These are phyloP conservation scores for Caranx ignobilis DNA, from an alignment of 2,113 vertebrate genomes.

Conservation along the genomic window DNA sequence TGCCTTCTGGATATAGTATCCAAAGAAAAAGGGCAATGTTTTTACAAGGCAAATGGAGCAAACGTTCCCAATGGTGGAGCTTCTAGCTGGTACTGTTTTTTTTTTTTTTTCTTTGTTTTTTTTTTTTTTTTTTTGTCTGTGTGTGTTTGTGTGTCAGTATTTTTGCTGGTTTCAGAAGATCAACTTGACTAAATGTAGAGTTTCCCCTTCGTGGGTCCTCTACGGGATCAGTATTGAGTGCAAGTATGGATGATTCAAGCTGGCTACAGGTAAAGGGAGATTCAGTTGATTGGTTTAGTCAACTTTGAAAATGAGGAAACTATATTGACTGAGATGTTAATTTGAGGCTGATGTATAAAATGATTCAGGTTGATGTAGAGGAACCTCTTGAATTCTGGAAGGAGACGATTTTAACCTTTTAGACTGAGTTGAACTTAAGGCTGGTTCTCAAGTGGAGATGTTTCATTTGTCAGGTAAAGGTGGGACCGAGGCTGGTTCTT, in stretches of 20 bases:
- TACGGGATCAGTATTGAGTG: constrained; percentile 47
- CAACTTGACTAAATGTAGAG: constrained; percentile 55
- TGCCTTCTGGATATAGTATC: constrained; percentile 58
- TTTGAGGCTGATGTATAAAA: constrained; percentile 33
- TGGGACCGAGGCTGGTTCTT: constrained; percentile 62
- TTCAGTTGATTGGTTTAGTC: constrained; percentile 58
- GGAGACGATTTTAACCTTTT: constrained; percentile 47
- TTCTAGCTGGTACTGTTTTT: constrained; percentile 72
- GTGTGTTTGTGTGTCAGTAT: constrained; percentile 13
- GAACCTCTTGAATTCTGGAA: constrained; percentile 37
- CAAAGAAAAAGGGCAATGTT: constrained; percentile 48
- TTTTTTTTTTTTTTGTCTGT: constrained; percentile 22
- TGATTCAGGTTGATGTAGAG: constrained; percentile 29
- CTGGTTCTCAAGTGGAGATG: constrained; percentile 61
- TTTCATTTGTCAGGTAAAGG: constrained; percentile 51
- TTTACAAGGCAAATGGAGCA: constrained; percentile 72
- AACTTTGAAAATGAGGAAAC: constrained; percentile 27
- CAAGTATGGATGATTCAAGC: constrained; percentile 52
- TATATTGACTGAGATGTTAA: constrained; percentile 48
- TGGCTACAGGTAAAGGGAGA: constrained; percentile 51
- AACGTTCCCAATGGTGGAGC: constrained; percentile 70
- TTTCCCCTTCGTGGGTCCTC: constrained; percentile 41
- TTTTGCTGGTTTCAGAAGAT: constrained; percentile 76
- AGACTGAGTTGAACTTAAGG: constrained; percentile 68
- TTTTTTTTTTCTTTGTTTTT: constrained; percentile 23